Evolutionary conservation across 2,113 vertebrate species (phyloP).

Genomic region (Larimichthys crocea): DNA sequence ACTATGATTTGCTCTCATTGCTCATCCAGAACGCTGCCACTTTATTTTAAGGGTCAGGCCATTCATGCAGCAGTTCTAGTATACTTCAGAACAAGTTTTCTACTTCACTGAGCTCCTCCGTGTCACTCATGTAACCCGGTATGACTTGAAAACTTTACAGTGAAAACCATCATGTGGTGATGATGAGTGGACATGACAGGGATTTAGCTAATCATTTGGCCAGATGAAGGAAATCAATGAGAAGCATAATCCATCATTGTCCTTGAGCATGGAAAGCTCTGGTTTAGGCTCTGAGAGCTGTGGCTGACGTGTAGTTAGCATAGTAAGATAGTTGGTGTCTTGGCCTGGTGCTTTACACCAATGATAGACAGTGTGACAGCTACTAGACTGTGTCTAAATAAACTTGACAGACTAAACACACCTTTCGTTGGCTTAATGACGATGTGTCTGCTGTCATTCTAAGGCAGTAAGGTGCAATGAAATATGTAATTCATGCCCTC

Average conservation of each 20-base stretch:
- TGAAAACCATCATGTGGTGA: constrained; percentile 23
- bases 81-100: constrained; percentile 69
- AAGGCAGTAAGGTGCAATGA: not conserved
- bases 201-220: constrained; percentile 56
- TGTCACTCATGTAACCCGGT: constrained; percentile 17
- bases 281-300: constrained; percentile 3
- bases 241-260: constrained; percentile 44
- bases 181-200: constrained; percentile 55
- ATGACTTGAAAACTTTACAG: constrained; percentile 29
- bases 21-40: constrained; percentile 44
- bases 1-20: constrained; percentile 21
- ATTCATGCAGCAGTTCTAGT: constrained; percentile 33
- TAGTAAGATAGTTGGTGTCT: not conserved
- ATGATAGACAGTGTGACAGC: not conserved
- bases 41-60: constrained; percentile 62
- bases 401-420: constrained; percentile 28
- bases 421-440: not conserved
- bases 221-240: constrained; percentile 46
- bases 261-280: constrained; percentile 11
- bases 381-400: constrained; percentile 9
- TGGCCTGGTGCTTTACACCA: constrained; percentile 4
- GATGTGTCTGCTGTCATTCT: constrained; percentile 1
- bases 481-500: constrained; percentile 11
- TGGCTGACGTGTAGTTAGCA: not conserved
- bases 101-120: constrained; percentile 50